Evolutionary conservation across 2,113 vertebrate species (phyloP), one percentile per base, ranked within the genome.

Genomic region (Regulus satrapa): DNA sequence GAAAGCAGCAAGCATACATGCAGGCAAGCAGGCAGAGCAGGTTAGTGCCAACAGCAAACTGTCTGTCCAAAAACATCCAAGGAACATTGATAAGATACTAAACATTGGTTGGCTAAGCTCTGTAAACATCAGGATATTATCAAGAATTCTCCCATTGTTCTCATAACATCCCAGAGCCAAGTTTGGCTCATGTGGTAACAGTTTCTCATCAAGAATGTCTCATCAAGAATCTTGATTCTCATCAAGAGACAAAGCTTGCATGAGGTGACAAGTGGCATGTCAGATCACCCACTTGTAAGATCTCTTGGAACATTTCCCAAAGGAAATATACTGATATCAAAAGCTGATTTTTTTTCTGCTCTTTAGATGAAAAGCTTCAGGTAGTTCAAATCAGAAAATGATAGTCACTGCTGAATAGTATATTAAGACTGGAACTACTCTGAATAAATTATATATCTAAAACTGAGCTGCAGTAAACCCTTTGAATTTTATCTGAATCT

Each of bases 401-500:
- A 85, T 94, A 94, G 95, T 97, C 78, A 76, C 45, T 91, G 91
- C n/a, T n/a, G n/a, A n/a, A n/a, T n/a, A n/a, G n/a, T n/a, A n/a
- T n/a, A n/a, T n/a, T n/a, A n/a, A n/a, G n/a, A 89, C 75, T 79
- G 92, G 72, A 78, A 77, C 0, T 56, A 90, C 91, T 95, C 88
- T 83, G 88, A 97, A 86, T 92, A 95, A 97, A 91, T 96, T 82
- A 96, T 79, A 94, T 32, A 74, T 91, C 92, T 91, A 83, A 97
- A 85, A 89, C 61, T 63, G 84, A 94, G 75, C 91, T 86, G 73
- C 74, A 89, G 89, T 87, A 96, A 97, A 94, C 45, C 51, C 89
- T 96, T 95, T 90, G 83, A 97, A 96, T 98, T 96, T 95, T 94
- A 97, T 96, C 91, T 97, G 94, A 72, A 74, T 78, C 71, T 93